Conservation (phyloP, 1,140 invertebrate genomes). For the Drosophila bocqueti region DNA sequence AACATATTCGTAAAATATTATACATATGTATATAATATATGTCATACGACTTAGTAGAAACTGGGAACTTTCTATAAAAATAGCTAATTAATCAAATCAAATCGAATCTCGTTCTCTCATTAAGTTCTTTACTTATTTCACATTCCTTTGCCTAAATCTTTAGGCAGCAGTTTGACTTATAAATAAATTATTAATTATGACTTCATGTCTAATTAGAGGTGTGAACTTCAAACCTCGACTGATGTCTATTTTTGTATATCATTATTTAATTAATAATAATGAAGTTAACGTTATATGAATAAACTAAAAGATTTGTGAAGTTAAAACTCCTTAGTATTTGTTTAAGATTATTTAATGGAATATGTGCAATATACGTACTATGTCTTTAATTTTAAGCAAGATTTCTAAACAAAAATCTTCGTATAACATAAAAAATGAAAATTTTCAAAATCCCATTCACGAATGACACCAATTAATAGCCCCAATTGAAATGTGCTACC, state of each 20-base stretch:
- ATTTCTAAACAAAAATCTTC: no score
- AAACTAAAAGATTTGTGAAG: not conserved
- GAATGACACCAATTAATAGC: not conserved
- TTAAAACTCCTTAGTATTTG: no score
- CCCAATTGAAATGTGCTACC: not conserved
- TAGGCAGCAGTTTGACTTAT: not conserved
- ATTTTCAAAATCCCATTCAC: not conserved
- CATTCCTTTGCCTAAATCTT: not conserved
- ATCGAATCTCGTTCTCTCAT: not conserved
- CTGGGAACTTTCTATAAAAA: not conserved
- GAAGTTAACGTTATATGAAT: not conserved
- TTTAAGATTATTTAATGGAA: not conserved
- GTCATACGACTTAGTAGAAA: not conserved
- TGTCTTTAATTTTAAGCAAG: no score
- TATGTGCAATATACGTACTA: not conserved
- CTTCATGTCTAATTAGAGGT: slow-evolving; percentile 19
- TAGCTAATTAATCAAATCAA: not conserved
- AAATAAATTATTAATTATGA: slow-evolving; percentile 15
- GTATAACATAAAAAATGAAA: not conserved
- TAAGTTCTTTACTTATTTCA: not conserved
- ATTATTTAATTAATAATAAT: not conserved
- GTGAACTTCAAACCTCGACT: not conserved
- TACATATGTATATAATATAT: no score
- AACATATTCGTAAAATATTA: no score
- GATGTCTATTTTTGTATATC: not conserved